A percentile compares a stretch with the other conserved stretches of the same genome.
phyloP scores from a whole-genome alignment of 2,888 invertebrate species.

The Ptilodon capucinus region DNA sequence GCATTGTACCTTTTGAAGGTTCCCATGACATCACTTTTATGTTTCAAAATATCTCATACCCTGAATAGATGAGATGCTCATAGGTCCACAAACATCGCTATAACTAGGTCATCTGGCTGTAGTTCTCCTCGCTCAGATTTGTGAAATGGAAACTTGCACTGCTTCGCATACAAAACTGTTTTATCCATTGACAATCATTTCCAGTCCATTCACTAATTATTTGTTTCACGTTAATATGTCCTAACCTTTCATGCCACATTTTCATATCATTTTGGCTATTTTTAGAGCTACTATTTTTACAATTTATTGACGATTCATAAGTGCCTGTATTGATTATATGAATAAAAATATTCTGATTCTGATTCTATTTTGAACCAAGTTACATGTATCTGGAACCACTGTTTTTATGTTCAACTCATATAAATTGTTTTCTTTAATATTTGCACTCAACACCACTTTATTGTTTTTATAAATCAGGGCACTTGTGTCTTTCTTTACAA shows the following conservation, averaged over 20 bases:
- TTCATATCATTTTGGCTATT: neutral
- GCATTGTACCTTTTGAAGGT: conserved; percentile 20
- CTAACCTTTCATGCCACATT: conserved; percentile 21
- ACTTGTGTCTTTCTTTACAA: conserved; percentile 24
- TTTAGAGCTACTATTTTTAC: too few species aligned
- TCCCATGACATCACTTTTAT: conserved; percentile 21
- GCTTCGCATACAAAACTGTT: conserved; percentile 27
- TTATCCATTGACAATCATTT: conserved; percentile 1
- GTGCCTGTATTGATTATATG: too few species aligned
- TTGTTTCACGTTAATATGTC: conserved; percentile 23
- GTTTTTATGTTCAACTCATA: conserved; percentile 16
- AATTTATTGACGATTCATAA: too few species aligned
- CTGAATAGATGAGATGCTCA: conserved; percentile 10
- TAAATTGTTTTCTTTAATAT: conserved; percentile 27
- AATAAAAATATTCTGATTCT: too few species aligned
- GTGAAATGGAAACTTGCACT: neutral
- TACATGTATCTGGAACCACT: conserved; percentile 2
- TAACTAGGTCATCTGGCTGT: conserved; percentile 7
- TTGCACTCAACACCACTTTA: conserved; percentile 15
- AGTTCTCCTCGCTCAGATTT: conserved; percentile 6
- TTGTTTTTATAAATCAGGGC: conserved; percentile 15
- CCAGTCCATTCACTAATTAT: conserved; percentile 11
- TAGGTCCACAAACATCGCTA: conserved; percentile 25
- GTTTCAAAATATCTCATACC: conserved; percentile 17
- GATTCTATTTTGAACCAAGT: conserved; percentile 12